Base-by-base conservation (phyloP, 2,888 invertebrate species). In the Drosophila tanythrix region DNA sequence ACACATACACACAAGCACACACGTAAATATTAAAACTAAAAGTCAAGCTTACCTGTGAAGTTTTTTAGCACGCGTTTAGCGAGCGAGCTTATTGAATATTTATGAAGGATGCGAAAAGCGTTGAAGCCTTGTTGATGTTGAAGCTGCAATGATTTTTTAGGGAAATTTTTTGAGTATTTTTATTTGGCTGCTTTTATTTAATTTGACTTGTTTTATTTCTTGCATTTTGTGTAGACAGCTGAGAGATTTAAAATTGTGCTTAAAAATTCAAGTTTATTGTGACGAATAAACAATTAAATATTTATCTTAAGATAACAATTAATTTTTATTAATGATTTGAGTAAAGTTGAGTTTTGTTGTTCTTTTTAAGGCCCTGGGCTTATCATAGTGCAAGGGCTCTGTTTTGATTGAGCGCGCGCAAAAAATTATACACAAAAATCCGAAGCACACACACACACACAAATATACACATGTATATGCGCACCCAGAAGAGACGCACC, bases 371-470 rank as follows among this genome's bases (percentile, higher is more conserved):
- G 36, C 66, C 33, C 62, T 76, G 71, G 50, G 57, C 36, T 58
- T 67, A 58, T 53, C 74, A 40, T 57, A 21, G 29, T 21, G 57
- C 29, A 57, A 62, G 63, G 61, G 65, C 68, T 78, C 82, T 85
- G 85, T 86, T 86, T 86, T 89, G 85, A 86, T 86, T 86, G 90
- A 89, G 85, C 85, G 85, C 85, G 85, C 85, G 90, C 90, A 86
- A 86, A 89, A 85, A 89, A 88, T 82, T 88, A 86, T 86, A 86
- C 88, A 86, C 88, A 89, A 86, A 89, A 89, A 89, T 81, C 72
- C 66, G 71, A 65, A 75, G 52, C 61, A 70, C 72, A 70, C 68
- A 72, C 81, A 79, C 65, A 79, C 65, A 75, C 38, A 59, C 33
- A 61, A 43, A 50, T 56, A 51, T 36, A 61, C 29, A 38, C 40